These are phyloP conservation scores for Pangasius larnaudii DNA, from an alignment of 2,797 vertebrate genomes.

Conservation along the genomic window DNA sequence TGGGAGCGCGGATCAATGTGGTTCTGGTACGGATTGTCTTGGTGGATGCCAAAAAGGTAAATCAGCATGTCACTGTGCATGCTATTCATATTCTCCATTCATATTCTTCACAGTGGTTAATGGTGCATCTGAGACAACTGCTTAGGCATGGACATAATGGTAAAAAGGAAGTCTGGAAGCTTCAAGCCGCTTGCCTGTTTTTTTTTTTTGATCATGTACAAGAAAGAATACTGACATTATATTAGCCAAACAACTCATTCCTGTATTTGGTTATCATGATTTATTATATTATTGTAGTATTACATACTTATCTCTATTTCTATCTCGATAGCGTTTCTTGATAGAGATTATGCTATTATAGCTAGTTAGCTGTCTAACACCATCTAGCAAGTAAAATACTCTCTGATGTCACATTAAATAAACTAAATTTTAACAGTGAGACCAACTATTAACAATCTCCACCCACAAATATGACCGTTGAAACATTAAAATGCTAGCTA, in stretches of 20 bases:
- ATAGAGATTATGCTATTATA: background rate
- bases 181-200: background rate
- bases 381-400: background rate
- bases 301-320: background rate
- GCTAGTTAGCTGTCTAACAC: background rate
- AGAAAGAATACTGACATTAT: background rate
- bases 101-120: background rate
- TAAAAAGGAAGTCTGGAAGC: background rate
- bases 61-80: constrained; percentile 5
- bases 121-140: background rate
- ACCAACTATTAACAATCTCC: background rate
- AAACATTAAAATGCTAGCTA: background rate
- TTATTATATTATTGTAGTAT: background rate
- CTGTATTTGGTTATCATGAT: background rate
- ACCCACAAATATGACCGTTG: background rate
- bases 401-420: background rate
- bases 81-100: background rate
- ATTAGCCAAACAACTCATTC: background rate
- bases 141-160: background rate
- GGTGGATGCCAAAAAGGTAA: constrained; percentile 88
- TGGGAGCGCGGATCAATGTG: constrained; percentile 93
- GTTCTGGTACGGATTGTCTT: constrained; percentile 93
- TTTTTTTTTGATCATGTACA: background rate
- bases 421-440: background rate
- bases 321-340: background rate